Evolutionary conservation across 2,888 invertebrate genomes (phyloP).

Genomic region (Pseudococcus longispinus): DNA sequence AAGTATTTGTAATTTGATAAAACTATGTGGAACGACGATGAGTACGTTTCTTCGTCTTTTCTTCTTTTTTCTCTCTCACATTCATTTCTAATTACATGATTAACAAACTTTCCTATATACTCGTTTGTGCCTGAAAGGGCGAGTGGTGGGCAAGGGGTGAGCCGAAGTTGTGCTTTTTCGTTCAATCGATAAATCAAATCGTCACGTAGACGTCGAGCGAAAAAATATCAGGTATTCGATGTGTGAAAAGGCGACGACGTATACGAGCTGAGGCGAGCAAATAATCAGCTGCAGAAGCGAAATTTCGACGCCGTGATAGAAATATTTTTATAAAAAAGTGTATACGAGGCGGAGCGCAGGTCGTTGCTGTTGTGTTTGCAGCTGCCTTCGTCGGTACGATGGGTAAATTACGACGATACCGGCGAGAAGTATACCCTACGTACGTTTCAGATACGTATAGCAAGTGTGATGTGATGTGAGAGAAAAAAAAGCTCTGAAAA

Average conservation of each 20-base stretch:
- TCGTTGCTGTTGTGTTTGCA: background rate
- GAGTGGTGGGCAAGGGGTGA: background rate
- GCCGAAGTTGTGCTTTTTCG: background rate
- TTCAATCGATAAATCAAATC: conserved; percentile 11
- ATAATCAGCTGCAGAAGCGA: conserved; percentile 9
- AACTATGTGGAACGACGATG: background rate
- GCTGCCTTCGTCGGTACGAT: background rate
- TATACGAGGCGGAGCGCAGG: background rate
- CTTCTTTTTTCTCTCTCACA: background rate
- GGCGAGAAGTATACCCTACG: no score
- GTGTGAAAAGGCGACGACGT: conserved; percentile 1
- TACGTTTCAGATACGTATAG: no score
- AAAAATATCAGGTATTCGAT: background rate
- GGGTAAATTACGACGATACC: background rate
- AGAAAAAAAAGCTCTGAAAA: no score
- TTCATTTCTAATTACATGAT: background rate
- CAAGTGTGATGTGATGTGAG: no score
- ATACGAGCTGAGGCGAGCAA: background rate
- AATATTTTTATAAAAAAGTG: conserved; percentile 13
- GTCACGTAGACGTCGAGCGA: conserved; percentile 6
- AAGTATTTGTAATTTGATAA: conserved; percentile 6
- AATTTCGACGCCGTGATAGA: conserved; percentile 3
- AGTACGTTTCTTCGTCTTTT: background rate
- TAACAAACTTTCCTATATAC: background rate
- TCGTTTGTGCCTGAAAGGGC: background rate